Evolutionary conservation across 2,797 vertebrate species (phyloP).

Genomic region (Danio choprae): DNA sequence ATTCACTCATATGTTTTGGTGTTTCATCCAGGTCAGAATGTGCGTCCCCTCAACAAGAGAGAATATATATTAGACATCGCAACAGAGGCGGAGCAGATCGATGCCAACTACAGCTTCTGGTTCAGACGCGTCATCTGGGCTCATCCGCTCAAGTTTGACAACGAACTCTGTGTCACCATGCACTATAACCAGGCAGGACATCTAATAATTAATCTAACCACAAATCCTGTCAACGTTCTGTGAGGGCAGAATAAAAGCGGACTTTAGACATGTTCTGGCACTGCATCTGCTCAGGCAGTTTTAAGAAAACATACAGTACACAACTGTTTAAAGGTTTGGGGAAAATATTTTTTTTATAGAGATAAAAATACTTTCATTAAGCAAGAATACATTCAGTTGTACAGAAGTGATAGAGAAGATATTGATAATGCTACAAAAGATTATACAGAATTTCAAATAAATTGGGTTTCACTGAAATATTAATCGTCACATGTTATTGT

Average conservation of each 20-base stretch:
- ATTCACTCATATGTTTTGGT: neutral
- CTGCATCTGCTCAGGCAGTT: neutral
- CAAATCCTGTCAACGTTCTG: neutral
- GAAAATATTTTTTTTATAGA: too few relatives aligned
- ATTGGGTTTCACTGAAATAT: neutral
- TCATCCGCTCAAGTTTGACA: conserved; percentile 92
- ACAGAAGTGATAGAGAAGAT: neutral
- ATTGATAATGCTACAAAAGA: neutral
- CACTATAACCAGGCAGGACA: conserved; percentile 91
- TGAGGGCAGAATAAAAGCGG: neutral
- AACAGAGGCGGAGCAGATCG: conserved; percentile 83
- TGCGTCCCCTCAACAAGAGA: conserved; percentile 87
- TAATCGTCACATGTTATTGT: neutral
- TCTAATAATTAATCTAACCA: neutral
- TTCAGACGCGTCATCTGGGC: conserved; percentile 93
- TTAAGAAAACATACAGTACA: neutral
- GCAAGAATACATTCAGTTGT: neutral
- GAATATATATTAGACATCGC: conserved; percentile 93
- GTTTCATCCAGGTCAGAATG: conserved; percentile 84
- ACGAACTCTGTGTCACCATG: conserved; percentile 90
- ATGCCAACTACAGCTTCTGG: conserved; percentile 90
- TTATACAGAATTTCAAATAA: too few relatives aligned
- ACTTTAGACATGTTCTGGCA: neutral
- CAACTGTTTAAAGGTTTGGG: neutral
- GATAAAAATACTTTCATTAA: neutral